Conservation (phyloP, 2,888 invertebrate genomes). For the Platypus cylindrus region DNA sequence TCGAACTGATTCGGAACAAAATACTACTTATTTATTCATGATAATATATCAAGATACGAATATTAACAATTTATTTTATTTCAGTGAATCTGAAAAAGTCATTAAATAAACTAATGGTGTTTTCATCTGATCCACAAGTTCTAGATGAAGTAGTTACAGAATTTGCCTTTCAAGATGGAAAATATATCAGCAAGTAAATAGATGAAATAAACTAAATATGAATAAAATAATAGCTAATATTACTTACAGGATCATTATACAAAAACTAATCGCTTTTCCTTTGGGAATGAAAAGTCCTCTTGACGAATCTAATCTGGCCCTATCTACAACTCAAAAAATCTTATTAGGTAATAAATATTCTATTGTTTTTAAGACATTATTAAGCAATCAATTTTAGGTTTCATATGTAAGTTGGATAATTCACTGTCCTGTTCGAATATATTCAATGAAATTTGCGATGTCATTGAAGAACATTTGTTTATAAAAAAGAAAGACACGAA, state of each 20-base stretch:
- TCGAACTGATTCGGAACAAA: not conserved
- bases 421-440: conserved; percentile 20
- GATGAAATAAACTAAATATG: too few species aligned
- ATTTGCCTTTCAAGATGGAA: conserved; percentile 18
- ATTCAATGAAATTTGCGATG: conserved; percentile 19
- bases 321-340: conserved; percentile 35
- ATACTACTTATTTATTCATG: conserved; percentile 1
- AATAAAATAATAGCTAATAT: too few species aligned
- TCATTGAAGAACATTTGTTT: conserved; percentile 20
- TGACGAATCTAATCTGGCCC: conserved; percentile 36
- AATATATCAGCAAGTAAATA: conserved; percentile 22
- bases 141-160: conserved; percentile 20
- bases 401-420: conserved; percentile 30
- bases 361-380: too few species aligned
- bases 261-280: conserved; percentile 19
- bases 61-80: conserved; percentile 1
- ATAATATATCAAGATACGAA: not conserved
- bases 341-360: conserved; percentile 25
- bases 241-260: conserved; percentile 24
- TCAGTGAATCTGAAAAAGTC: conserved; percentile 18
- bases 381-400: too few species aligned
- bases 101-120: conserved; percentile 19
- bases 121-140: conserved; percentile 21
- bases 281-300: conserved; percentile 27
- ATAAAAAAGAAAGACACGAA: not conserved